Base-by-base conservation (phyloP, 2,113 vertebrate species). In the Oenanthe melanoleuca region DNA sequence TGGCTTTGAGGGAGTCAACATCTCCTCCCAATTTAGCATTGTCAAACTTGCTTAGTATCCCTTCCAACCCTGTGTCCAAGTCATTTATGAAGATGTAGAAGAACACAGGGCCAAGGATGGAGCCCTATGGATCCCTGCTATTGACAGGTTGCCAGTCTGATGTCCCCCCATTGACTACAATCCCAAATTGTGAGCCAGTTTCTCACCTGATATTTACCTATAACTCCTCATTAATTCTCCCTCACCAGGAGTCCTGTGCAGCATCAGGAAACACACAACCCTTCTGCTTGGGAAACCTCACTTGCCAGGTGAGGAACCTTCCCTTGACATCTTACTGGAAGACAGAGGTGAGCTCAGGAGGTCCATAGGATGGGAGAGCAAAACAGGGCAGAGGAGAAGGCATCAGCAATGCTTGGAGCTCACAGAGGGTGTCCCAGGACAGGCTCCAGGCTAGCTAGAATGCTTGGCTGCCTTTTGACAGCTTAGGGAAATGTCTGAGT, bases 101-200 rank as follows among this genome's bases (percentile, higher is more conserved):
- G 40, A 52, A 5, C 6, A 37, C 17, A 14, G 63, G 26, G 24
- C 6, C 0, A 0, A 49, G 19, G 50, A 11, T 26, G 22, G 53
- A 50, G 22, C 31, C 7, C 61, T 57, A 42, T 49, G 61, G 52
- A 66, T 3, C 25, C 12, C 37, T 3, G 0, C 31, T 18, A 26
- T 26, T 34, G 70, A 38, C 25, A 34, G 8, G 31, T 34, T 10
- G 19, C 25, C 3, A 14, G 11, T 52, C 26, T 77, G 44, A 37
- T 44, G 26, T 52, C 25, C 44, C 14, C 7, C 14, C 25, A 34
- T 26, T 34, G 17, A 42, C 25, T 42, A 50, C 4, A 26, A 31
- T 50, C 37, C 25, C 7, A 2, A 20, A 17, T 16, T 42, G 42
- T 29, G 34, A 66, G 13, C 16, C 29, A 42, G 52, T 37, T 44